These are phyloP conservation scores for Hyperoplus immaculatus DNA, from an alignment of 2,797 vertebrate species.

Conservation along the genomic window DNA sequence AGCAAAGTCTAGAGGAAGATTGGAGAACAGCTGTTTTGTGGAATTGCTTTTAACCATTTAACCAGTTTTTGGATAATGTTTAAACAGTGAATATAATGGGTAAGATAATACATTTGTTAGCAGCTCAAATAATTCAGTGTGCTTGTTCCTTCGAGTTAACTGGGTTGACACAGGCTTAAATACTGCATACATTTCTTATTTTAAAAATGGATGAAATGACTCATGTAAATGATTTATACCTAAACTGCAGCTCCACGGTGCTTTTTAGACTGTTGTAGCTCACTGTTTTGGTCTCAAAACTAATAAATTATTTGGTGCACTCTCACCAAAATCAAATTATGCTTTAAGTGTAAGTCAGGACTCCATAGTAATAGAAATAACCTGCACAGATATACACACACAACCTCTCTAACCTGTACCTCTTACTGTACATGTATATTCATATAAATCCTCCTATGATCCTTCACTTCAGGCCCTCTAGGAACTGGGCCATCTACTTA, in stretches of 20 bases:
- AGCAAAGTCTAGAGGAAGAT: neutral
- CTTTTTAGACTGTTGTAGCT: neutral
- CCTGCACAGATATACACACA: neutral
- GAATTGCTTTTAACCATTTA: neutral
- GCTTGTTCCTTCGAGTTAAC: neutral
- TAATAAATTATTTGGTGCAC: neutral
- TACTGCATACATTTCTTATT: neutral
- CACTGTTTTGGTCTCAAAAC: neutral
- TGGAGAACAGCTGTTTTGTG: neutral
- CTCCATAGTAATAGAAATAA: neutral
- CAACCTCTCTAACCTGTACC: constrained; percentile 2
- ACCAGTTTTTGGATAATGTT: neutral
- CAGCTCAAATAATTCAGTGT: neutral
- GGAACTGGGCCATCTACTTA: constrained; percentile 64
- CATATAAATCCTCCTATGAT: constrained; percentile 18
- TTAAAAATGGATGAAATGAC: neutral
- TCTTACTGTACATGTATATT: neutral
- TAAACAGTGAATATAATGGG: neutral
- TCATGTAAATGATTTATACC: neutral
- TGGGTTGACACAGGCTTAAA: neutral
- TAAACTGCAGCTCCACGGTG: neutral
- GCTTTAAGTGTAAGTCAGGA: too few species aligned
- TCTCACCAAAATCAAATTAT: neutral
- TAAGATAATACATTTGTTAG: neutral
- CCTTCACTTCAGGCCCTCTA: constrained; percentile 36